Percentiles rank a stretch among this genome's conserved stretches.
Evolutionary conservation across 2,888 invertebrate genomes (phyloP).

Genomic region (Cerceris ruficornis): DNA sequence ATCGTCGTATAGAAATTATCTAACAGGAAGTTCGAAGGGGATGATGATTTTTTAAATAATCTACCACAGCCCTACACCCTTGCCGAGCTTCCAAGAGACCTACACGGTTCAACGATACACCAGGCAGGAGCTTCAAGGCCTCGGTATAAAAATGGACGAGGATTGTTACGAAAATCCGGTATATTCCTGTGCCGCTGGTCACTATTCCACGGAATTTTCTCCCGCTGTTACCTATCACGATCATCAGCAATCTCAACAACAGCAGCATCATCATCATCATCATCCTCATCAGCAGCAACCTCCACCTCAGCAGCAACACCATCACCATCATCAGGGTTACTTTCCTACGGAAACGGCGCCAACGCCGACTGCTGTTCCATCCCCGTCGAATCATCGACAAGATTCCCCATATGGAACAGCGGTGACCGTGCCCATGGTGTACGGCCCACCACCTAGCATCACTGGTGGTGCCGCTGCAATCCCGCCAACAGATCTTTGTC

Average conservation of each 20-base stretch:
- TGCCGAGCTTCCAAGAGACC: constrained; percentile 95
- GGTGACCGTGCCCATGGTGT: constrained; percentile 74
- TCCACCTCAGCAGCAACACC: constrained; percentile 80
- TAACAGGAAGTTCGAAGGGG: too few species aligned
- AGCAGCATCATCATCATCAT: constrained; percentile 78
- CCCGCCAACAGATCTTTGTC: constrained; percentile 87
- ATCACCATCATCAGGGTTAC: constrained; percentile 69
- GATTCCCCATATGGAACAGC: constrained; percentile 70
- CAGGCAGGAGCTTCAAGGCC: constrained; percentile 85
- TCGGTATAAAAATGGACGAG: constrained; percentile 93
- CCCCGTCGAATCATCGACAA: constrained; percentile 71
- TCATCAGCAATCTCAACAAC: constrained; percentile 81
- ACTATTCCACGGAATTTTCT: constrained; percentile 73
- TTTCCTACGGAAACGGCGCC: constrained; percentile 73
- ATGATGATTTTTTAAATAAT: neutral
- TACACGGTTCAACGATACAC: constrained; percentile 89
- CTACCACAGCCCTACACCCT: constrained; percentile 83
- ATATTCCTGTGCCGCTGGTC: constrained; percentile 71
- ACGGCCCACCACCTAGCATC: constrained; percentile 72
- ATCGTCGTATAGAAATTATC: too few species aligned
- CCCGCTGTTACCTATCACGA: constrained; percentile 72
- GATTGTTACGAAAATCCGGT: constrained; percentile 87
- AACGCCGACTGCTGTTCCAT: constrained; percentile 81
- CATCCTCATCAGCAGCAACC: constrained; percentile 65
- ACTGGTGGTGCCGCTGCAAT: constrained; percentile 63